These are phyloP conservation scores for Orchestes rusci DNA, from an alignment of 2,888 invertebrate species.

Conservation along the genomic window DNA sequence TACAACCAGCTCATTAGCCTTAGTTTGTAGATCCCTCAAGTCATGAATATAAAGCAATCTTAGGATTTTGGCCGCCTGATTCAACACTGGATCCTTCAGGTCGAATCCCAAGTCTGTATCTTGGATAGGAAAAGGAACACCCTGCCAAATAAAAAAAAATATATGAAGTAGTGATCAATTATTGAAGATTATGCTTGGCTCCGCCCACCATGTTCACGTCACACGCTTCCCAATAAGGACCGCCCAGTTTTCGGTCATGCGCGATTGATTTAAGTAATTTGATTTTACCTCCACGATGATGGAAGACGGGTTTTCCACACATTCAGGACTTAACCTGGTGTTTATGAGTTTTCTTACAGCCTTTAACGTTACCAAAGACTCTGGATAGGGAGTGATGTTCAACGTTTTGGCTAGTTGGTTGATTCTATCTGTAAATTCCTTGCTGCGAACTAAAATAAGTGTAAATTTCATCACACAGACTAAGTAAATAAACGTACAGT, in stretches of 20 bases:
- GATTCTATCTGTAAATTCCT: constrained; percentile 78
- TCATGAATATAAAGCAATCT: constrained; percentile 78
- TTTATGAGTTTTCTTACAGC: constrained; percentile 58
- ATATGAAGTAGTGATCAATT: constrained; percentile 1
- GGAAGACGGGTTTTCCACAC: constrained; percentile 50
- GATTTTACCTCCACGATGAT: constrained; percentile 38
- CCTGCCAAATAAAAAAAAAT: constrained; percentile 40
- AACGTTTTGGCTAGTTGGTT: constrained; percentile 70
- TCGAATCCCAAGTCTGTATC: constrained; percentile 61
- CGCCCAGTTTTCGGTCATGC: too few relatives aligned
- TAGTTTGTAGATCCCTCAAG: constrained; percentile 80
- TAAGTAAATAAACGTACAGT: constrained; percentile 74
- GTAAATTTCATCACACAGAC: constrained; percentile 25
- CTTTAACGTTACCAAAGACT: constrained; percentile 68
- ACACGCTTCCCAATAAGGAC: too few relatives aligned
- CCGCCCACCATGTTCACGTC: too few relatives aligned
- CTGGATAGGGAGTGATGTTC: constrained; percentile 71
- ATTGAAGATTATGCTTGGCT: too few relatives aligned
- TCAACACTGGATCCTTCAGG: constrained; percentile 56
- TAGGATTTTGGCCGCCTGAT: constrained; percentile 69
- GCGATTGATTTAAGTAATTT: too few relatives aligned
- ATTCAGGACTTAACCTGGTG: constrained; percentile 52
- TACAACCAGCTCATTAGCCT: constrained; percentile 91
- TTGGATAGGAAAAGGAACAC: constrained; percentile 63
- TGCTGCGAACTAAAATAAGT: constrained; percentile 61